Base-by-base conservation (phyloP, 2,888 invertebrate species). In the Sarcophaga caerulescens region DNA sequence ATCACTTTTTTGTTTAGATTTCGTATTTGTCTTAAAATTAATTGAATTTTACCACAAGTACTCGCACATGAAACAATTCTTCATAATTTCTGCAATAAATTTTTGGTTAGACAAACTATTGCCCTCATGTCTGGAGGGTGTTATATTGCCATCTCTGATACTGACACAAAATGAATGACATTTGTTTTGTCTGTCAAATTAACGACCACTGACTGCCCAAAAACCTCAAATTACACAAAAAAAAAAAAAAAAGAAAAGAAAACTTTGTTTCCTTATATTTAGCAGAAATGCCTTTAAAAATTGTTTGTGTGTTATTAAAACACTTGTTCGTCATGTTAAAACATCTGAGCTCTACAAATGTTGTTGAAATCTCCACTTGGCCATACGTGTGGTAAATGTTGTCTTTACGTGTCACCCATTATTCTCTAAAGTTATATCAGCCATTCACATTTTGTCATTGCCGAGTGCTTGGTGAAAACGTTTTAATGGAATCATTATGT, bases 341-440 rank as follows among this genome's bases (percentile, higher is more conserved):
- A 90, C 91, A 91, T 90, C 92, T 92, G 91, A 91, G 91, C 35
- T 89, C 87, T 89, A 44, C 23, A 23, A 68, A 35, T 35, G 35
- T 52, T 47, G 60, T 74, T 74, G 0, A 81, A 81, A 74, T 74
- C 23, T 62, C 66, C 75, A 85, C 76, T 81, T 78, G 87, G 88
- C 87, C 88, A 89, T 88, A 88, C 57, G 62, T 57, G 70, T 88
- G 88, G 89, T 90, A 92, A 92, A 92, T 86, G 76, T 84, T 86
- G 70, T 89, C 90, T 91, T 89, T 91, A 92, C 92, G 92, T 91
- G 92, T 90, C 89, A 89, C 89, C 90, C 90, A 91, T 91, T 91
- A 90, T 89, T 91, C 88, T 90, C 81, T 82, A 23, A 17, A 19
- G 19, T 25, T 66, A 52, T 80, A 44, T 35, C 35, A 35, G 35